Evolutionary conservation across 2,888 invertebrate genomes (phyloP).

Genomic region (Hemicrepidius hirtus): DNA sequence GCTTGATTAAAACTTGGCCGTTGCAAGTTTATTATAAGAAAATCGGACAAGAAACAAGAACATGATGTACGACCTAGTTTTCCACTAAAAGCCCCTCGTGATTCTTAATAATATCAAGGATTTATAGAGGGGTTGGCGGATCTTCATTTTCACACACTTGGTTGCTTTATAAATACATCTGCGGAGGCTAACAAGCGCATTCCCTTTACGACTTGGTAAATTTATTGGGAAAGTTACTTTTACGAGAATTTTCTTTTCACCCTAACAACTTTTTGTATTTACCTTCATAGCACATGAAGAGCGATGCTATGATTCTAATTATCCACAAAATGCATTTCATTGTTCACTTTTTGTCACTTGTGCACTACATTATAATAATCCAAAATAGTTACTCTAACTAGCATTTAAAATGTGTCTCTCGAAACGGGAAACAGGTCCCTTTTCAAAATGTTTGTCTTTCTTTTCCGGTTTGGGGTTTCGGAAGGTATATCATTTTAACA

Average conservation of each 20-base stretch:
- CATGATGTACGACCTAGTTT: constrained; percentile 1
- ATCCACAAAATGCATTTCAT: constrained; percentile 49
- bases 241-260: too few relatives aligned
- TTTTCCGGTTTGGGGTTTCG: constrained; percentile 24
- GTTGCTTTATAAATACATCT: constrained; percentile 23
- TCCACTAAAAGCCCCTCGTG: constrained; percentile 21
- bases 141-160: constrained; percentile 24
- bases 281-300: constrained; percentile 46
- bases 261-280: not conserved
- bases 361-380: constrained; percentile 46
- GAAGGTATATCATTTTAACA: constrained; percentile 45
- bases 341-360: constrained; percentile 47
- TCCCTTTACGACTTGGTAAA: constrained; percentile 7
- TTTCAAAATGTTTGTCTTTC: constrained; percentile 22
- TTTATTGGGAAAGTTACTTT: too few relatives aligned
- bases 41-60: not conserved
- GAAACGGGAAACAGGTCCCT: not conserved
- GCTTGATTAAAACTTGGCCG: too few relatives aligned
- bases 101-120: constrained; percentile 28
- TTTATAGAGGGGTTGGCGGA: constrained; percentile 19
- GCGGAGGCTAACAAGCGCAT: constrained; percentile 7
- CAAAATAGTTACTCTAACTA: constrained; percentile 17
- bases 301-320: constrained; percentile 40
- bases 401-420: constrained; percentile 1
- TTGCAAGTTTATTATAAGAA: not conserved